These are phyloP conservation scores for Pelochelys cantorii DNA, from an alignment of 2,797 vertebrate genomes.

Conservation along the genomic window DNA sequence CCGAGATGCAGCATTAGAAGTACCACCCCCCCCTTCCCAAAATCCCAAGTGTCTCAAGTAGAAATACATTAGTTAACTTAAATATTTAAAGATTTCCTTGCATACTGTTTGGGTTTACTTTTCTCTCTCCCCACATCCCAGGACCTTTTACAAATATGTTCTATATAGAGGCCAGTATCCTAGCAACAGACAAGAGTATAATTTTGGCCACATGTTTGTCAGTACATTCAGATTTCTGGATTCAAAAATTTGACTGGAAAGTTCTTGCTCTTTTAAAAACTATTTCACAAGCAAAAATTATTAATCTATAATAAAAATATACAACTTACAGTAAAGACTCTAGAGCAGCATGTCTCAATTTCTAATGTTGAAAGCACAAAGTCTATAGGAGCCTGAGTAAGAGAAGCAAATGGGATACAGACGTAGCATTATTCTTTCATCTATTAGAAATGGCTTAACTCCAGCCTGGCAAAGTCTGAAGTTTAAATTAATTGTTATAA, in stretches of 20 bases:
- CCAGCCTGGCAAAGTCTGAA: not conserved
- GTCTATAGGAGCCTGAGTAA: not conserved
- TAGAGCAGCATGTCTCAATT: not conserved
- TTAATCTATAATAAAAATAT: conserved; percentile 18
- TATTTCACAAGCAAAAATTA: not conserved
- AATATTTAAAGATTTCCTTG: conserved; percentile 25
- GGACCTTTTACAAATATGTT: conserved; percentile 38
- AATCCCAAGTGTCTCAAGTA: conserved; percentile 6
- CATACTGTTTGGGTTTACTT: conserved; percentile 40
- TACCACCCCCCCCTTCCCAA: not conserved
- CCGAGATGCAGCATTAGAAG: conserved; percentile 28
- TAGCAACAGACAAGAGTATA: conserved; percentile 6
- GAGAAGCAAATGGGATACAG: not conserved
- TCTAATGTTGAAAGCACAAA: not conserved
- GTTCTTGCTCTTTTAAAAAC: conserved; percentile 22
- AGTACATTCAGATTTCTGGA: conserved; percentile 29
- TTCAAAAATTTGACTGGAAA: conserved; percentile 32
- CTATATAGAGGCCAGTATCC: conserved; percentile 3
- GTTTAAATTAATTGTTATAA: not conserved
- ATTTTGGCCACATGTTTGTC: conserved; percentile 26
- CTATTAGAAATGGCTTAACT: not conserved
- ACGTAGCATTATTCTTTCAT: not conserved
- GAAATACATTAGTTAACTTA: conserved; percentile 42
- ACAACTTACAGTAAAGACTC: not conserved
- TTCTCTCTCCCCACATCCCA: not conserved